Conservation (phyloP, 2,888 invertebrate genomes). For the Caenorhabditis angaria region DNA sequence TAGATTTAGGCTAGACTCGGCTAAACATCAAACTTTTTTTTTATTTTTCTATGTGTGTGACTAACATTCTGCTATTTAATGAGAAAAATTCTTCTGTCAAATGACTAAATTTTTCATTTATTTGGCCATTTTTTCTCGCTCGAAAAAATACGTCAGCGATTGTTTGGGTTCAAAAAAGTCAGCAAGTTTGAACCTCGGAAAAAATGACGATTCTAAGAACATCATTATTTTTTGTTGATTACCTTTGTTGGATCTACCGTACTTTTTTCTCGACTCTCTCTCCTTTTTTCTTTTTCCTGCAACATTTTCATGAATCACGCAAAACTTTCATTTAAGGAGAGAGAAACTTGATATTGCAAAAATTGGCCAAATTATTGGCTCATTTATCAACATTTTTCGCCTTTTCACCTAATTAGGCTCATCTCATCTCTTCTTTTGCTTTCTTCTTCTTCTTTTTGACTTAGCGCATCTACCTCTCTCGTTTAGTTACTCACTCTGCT, state of each 20-base stretch:
- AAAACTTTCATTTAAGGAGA: neutral
- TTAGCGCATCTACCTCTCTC: neutral
- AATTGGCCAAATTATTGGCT: constrained; percentile 1
- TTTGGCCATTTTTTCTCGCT: neutral
- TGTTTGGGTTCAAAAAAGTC: too few relatives aligned
- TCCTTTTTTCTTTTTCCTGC: neutral
- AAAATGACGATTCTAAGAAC: too few relatives aligned
- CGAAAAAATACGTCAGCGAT: too few relatives aligned
- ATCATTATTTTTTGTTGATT: neutral
- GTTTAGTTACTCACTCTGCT: too few relatives aligned
- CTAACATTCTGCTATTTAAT: neutral
- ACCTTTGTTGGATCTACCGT: neutral
- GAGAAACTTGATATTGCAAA: neutral
- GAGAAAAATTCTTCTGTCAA: neutral
- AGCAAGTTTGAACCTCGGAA: too few relatives aligned
- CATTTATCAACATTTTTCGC: constrained; percentile 1
- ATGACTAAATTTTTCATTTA: neutral
- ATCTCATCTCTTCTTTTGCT: neutral
- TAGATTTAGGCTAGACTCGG: too few relatives aligned
- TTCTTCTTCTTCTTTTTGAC: neutral
- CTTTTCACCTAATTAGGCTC: neutral
- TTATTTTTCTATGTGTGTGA: neutral
- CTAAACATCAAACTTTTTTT: neutral
- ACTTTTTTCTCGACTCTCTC: too few relatives aligned
- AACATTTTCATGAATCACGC: neutral